These are phyloP conservation scores for Selene dorsalis DNA, from an alignment of 2,797 vertebrate species.

Conservation along the genomic window DNA sequence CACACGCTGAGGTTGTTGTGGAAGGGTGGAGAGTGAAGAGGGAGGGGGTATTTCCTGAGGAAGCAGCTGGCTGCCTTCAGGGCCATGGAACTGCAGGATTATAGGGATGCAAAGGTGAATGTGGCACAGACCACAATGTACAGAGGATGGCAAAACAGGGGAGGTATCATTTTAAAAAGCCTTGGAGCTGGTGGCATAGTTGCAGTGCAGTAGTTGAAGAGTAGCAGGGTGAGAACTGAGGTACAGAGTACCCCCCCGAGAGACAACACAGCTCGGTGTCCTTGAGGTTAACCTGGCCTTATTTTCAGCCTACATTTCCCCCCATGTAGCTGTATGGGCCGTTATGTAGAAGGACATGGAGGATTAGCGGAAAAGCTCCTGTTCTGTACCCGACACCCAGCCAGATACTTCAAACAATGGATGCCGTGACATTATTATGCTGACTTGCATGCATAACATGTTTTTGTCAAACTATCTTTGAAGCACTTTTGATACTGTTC, in stretches of 20 bases:
- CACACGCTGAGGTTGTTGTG: constrained; percentile 57
- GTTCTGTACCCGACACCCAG: constrained; percentile 23
- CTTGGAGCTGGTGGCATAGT: constrained; percentile 32
- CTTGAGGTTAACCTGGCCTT: constrained; percentile 72
- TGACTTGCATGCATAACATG: background rate
- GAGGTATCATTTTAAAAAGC: constrained; percentile 44
- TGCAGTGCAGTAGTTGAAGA: constrained; percentile 38
- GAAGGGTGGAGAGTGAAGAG: constrained; percentile 51
- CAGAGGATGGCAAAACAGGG: constrained; percentile 53
- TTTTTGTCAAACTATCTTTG: background rate
- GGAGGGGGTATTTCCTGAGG: constrained; percentile 79
- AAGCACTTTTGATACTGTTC: background rate
- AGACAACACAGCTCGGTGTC: constrained; percentile 43
- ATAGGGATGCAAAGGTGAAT: constrained; percentile 75
- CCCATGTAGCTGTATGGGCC: constrained; percentile 42
- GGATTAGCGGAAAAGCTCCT: constrained; percentile 22
- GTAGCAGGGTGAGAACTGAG: constrained; percentile 29
- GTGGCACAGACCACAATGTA: constrained; percentile 67
- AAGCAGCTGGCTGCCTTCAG: constrained; percentile 82
- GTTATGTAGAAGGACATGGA: constrained; percentile 39
- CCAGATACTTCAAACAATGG: constrained; percentile 12
- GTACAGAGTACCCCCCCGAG: constrained; percentile 50
- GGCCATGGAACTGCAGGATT: constrained; percentile 67
- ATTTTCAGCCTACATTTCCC: constrained; percentile 69
- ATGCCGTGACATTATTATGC: background rate